A percentile compares a stretch with the other conserved stretches of the same genome.
Evolutionary conservation across 2,797 vertebrate species (phyloP).

Genomic region (Selene dorsalis): DNA sequence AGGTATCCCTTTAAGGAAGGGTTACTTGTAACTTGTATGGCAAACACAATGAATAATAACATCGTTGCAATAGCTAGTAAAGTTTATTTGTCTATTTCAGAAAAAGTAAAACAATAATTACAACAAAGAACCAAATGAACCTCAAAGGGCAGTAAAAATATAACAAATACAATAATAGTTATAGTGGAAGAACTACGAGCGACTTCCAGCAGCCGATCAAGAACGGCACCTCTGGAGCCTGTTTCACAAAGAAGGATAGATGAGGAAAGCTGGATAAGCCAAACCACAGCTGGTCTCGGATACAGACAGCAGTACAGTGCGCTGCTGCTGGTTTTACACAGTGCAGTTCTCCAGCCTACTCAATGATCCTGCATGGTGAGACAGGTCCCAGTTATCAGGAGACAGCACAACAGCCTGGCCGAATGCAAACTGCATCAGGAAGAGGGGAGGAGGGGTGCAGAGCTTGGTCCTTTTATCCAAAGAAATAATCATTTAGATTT

Average conservation of each 20-base stretch:
- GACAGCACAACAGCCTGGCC: constrained; percentile 68
- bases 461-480: constrained; percentile 85
- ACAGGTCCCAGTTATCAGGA: constrained; percentile 63
- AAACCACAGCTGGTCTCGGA: constrained; percentile 5
- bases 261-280: constrained; percentile 3
- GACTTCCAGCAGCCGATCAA: constrained; percentile 81
- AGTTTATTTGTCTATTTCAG: constrained; percentile 93
- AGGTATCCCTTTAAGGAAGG: no score
- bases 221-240: constrained; percentile 69
- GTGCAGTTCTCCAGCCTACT: constrained; percentile 7
- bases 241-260: constrained; percentile 54
- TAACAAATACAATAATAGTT: constrained; percentile 68
- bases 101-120: constrained; percentile 86
- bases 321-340: constrained; percentile 1
- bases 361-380: constrained; percentile 27
- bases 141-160: constrained; percentile 89
- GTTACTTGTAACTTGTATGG: background rate
- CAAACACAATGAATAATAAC: constrained; percentile 13
- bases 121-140: constrained; percentile 88
- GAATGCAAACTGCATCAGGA: constrained; percentile 64
- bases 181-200: constrained; percentile 78
- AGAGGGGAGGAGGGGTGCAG: constrained; percentile 54
- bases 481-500: constrained; percentile 44
- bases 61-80: constrained; percentile 84
- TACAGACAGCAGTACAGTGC: background rate